Evolutionary conservation across 2,888 invertebrate species (phyloP), one percentile per base, ranked within the genome.

Genomic region (Agonopterix heracliana): DNA sequence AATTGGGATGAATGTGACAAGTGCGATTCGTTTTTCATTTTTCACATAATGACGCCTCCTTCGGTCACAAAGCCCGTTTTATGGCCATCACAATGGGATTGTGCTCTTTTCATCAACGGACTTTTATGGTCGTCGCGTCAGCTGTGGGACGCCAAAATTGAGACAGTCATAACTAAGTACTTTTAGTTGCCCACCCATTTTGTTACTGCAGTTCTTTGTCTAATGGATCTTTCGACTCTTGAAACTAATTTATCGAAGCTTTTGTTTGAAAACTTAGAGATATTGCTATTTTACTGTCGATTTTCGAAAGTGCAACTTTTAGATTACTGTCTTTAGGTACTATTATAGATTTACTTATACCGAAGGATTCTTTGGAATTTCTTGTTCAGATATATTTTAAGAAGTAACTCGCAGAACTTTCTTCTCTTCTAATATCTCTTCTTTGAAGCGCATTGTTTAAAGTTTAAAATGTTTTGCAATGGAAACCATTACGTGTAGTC

Each of bases 1-100:
- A 77, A 72, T 67, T 54, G 61, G 57, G 58, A 67, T 70, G 69
- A 76, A 71, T 77, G 71, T 79, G 84, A 82, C 81, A 79, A 84
- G 77, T 78, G 69, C 71, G 68, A 83, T 82, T 81, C 78, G 73
- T 79, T 81, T 83, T 82, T 78, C 78, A 84, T 85, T 86, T 87
- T 81, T 82, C 78, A 81, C 68, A 75, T 78, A 82, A 84, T 77
- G 81, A 78, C 78, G 49, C 51, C 48, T 49, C 44, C 74, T 78
- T 71, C 63, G 74, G 71, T 69, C 76, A 84, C 81, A 87, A 86
- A 84, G 82, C 71, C 74, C 74, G 72, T 81, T 86, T 86, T 82
- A 84, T 81, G 71, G 74, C 78, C 65, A 61, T 78, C 74, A 85
- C 85, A 87, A 85, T 84, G 79, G 75, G 71, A 85, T 84, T 85